phyloP scores from a whole-genome alignment of 2,888 invertebrate genomes.

The Stictocephala bisonia region DNA sequence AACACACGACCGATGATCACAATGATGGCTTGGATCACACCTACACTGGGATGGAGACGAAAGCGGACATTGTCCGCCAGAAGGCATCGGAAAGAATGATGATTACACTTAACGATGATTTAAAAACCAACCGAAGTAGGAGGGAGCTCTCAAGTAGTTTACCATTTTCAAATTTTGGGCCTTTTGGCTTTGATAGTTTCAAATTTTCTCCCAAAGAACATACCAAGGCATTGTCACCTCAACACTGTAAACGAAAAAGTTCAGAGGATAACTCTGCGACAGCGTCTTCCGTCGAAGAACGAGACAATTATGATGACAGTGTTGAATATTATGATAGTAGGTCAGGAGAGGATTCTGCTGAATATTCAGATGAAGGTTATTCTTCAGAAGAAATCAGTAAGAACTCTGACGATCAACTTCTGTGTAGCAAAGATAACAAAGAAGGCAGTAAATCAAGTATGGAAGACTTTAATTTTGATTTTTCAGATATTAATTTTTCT shows the following conservation, averaged over 20 bases:
- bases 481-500: slow-evolving; percentile 12
- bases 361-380: background rate
- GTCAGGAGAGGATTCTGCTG: background rate
- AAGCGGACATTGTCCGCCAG: background rate
- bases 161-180: slow-evolving; percentile 2
- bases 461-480: slow-evolving; percentile 17
- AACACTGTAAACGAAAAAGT: no score
- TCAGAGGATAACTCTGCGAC: background rate
- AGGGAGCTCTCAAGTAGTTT: background rate
- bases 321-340: background rate
- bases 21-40: background rate
- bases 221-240: no score
- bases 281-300: background rate
- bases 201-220: background rate
- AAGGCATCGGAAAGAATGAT: background rate
- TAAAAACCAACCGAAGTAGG: background rate
- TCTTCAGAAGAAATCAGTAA: no score
- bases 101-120: background rate
- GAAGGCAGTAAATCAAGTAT: no score
- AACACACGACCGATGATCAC: slow-evolving; percentile 33
- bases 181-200: slow-evolving; percentile 27
- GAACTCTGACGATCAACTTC: no score
- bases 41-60: slow-evolving; percentile 8
- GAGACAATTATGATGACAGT: background rate
- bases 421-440: no score